Evolutionary conservation across 2,113 vertebrate genomes (phyloP), one percentile per base, ranked within the genome.

Genomic region (Merops nubicus): DNA sequence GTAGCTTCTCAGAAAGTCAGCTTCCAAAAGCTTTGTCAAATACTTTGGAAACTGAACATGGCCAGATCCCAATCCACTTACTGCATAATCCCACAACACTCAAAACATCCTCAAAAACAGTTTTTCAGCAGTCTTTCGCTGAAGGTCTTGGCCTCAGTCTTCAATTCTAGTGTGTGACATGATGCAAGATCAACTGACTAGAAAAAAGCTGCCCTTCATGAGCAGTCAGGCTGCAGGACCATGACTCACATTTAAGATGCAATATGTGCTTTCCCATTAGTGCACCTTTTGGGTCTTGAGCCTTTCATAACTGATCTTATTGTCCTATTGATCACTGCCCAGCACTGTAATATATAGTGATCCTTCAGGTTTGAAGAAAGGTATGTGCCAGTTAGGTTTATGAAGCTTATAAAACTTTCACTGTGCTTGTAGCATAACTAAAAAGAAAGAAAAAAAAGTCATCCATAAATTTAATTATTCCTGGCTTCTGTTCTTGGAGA

Each of bases 401-500:
- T 83, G 90, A 96, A 91, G 80, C 47, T 75, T 56, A 74, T 96
- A 85, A 96, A 96, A 93, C 75, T 88, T 96, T 85, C 63, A 96
- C 45, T 67, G 86, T 79, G 47, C 79, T 91, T 91, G 83, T 69
- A 94, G 83, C 76, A 91, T 84, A 95, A 96, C 85, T 73, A 91
- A 93, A 85, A 96, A 92, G 45, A 82, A 95, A 82, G 36, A 60
- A 11, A 43, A 77, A 83, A 77, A 62, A 70, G 51, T 33, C 69
- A 92, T 83, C 76, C 29, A 76, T 92, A 96, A 96, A 94, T 96
- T 69, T 89, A 97, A 97, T 97, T 96, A 92, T 93, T 95, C 50
- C 84, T 96, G 90, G 90, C 76, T 94, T 93, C 87, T 93, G 56
- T 77, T 96, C 88, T 88, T 54, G 40, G 60, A 96, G 53, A 74